These are phyloP conservation scores for Cariama cristata DNA, from an alignment of 2,113 vertebrate genomes.

Conservation along the genomic window DNA sequence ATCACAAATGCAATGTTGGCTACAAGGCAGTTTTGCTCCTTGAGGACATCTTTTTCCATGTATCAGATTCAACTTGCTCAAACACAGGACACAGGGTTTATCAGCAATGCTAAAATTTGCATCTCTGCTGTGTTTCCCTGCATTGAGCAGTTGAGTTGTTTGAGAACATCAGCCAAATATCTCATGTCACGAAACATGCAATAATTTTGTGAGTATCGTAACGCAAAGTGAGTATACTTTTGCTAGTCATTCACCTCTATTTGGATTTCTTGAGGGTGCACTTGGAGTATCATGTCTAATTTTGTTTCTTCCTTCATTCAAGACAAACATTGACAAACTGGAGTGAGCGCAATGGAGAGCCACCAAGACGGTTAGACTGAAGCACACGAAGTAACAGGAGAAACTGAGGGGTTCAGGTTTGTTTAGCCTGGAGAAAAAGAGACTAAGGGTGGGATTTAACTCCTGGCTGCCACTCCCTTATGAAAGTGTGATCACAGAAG, in stretches of 20 bases:
- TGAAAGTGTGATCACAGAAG: background rate
- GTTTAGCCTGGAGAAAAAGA: background rate
- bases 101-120: background rate
- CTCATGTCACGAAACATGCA: fast-evolving
- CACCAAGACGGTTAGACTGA: background rate
- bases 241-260: background rate
- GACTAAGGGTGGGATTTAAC: background rate
- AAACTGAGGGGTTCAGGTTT: background rate
- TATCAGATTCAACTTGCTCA: background rate
- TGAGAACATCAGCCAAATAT: background rate
- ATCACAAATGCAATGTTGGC: background rate
- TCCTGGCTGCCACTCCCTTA: background rate
- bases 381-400: background rate
- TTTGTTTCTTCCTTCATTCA: background rate
- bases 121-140: background rate
- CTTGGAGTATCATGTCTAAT: background rate
- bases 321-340: background rate
- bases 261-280: background rate
- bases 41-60: background rate
- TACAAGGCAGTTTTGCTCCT: background rate
- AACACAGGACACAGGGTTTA: background rate
- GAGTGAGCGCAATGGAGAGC: background rate
- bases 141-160: fast-evolving
- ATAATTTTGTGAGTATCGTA: background rate
- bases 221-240: background rate